Percentiles rank a stretch among this genome's conserved stretches.
Conservation (phyloP, 2,888 invertebrate genomes). For the Rhopalosiphum nymphaeae region DNA sequence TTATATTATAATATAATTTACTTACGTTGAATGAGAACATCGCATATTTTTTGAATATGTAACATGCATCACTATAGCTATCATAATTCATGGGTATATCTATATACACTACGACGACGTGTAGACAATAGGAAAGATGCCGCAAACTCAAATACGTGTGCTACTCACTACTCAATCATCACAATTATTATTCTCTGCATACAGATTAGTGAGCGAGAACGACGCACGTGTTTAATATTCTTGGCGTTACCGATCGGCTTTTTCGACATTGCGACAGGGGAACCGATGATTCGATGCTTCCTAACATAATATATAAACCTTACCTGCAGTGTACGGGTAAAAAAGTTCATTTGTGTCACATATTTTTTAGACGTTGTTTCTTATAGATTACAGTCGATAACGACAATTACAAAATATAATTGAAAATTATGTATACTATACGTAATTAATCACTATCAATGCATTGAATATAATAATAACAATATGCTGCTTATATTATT, state of each 20-base stretch:
- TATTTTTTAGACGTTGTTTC: neutral
- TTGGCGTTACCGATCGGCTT: neutral
- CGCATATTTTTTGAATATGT: slow-evolving; percentile 5
- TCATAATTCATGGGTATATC: neutral
- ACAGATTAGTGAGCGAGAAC: neutral
- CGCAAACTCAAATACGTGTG: neutral
- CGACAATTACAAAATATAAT: neutral
- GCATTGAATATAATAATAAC: neutral
- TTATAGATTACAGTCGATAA: neutral
- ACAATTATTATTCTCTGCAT: neutral
- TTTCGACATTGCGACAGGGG: neutral
- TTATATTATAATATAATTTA: neutral
- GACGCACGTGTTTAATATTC: neutral
- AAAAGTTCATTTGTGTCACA: neutral
- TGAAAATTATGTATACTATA: neutral
- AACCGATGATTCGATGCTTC: neutral
- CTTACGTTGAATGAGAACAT: slow-evolving; percentile 1
- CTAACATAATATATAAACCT: neutral
- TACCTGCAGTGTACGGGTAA: neutral
- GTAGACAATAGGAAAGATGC: neutral
- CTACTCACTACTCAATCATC: neutral
- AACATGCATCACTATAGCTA: neutral
- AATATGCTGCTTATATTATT: too few relatives aligned
- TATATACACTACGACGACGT: neutral
- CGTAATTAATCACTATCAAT: neutral